These are phyloP conservation scores for Catostomus latipinnis DNA, from an alignment of 2,797 vertebrate genomes.

Conservation along the genomic window DNA sequence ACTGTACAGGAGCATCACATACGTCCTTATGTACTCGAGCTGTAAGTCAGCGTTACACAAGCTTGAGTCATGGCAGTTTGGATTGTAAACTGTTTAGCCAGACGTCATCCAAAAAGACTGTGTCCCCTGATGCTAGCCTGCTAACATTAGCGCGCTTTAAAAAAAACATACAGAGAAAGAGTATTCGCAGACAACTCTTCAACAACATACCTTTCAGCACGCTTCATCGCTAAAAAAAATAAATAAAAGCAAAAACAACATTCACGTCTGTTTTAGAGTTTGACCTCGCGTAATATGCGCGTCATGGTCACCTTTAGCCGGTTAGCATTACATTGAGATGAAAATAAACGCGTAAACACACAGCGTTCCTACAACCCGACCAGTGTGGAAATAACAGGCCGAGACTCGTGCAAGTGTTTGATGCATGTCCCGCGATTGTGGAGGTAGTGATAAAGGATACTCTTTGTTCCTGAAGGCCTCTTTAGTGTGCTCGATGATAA, in stretches of 20 bases:
- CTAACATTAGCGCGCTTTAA: constrained; percentile 37
- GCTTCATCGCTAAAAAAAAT: background rate
- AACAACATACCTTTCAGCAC: background rate
- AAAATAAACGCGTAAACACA: constrained; percentile 8
- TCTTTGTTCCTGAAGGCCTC: constrained; percentile 98
- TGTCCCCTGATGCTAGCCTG: constrained; percentile 34
- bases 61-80: constrained; percentile 11
- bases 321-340: constrained; percentile 16
- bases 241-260: background rate
- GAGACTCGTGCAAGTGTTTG: background rate
- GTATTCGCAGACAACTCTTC: background rate
- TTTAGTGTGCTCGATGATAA: constrained; percentile 91
- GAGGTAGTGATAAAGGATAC: constrained; percentile 82
- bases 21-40: too few relatives aligned
- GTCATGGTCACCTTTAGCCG: constrained; percentile 37
- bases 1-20: background rate
- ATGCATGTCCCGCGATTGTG: too few relatives aligned
- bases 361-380: background rate
- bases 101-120: constrained; percentile 16
- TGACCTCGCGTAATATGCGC: background rate
- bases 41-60: constrained; percentile 9
- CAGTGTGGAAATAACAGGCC: background rate
- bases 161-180: background rate
- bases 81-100: constrained; percentile 30
- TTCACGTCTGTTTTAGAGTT: background rate